A percentile compares a stretch with the other conserved stretches of the same genome.
Conservation (phyloP, 2,113 vertebrate species). For the Pluvianellus socialis region DNA sequence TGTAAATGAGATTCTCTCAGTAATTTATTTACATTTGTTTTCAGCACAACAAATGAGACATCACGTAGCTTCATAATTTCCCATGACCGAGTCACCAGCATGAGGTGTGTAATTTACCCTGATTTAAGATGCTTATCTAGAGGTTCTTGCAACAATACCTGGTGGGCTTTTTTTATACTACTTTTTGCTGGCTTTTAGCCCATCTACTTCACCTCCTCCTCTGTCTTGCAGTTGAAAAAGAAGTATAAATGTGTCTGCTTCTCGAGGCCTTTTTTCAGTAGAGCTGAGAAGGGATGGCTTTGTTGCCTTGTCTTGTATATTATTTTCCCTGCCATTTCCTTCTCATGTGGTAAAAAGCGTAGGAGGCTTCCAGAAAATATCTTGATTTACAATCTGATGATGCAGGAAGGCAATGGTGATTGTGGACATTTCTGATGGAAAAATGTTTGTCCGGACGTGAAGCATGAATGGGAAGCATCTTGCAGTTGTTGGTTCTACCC, state of each 20-base stretch:
- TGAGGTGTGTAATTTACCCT: constrained; percentile 80
- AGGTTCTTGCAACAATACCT: constrained; percentile 72
- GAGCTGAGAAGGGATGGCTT: background rate
- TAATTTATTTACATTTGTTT: constrained; percentile 89
- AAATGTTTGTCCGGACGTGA: background rate
- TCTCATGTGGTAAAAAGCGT: background rate
- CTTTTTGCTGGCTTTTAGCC: constrained; percentile 15
- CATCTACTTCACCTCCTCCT: background rate
- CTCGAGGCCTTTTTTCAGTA: background rate
- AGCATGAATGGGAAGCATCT: background rate
- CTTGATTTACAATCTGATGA: background rate
- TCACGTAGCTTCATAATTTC: constrained; percentile 85
- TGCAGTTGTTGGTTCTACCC: background rate
- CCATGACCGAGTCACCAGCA: constrained; percentile 83
- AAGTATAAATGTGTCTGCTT: background rate
- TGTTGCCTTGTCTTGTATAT: background rate
- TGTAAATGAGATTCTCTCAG: constrained; percentile 82
- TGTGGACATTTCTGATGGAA: background rate
- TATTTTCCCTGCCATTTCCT: background rate
- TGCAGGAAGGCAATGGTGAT: background rate
- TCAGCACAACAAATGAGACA: constrained; percentile 85
- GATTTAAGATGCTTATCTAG: constrained; percentile 83
- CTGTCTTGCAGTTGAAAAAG: background rate
- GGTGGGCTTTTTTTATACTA: constrained; percentile 42
- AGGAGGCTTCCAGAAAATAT: background rate